Evolutionary conservation across 2,888 invertebrate species (phyloP).

Genomic region (Eupithecia pulchellata): DNA sequence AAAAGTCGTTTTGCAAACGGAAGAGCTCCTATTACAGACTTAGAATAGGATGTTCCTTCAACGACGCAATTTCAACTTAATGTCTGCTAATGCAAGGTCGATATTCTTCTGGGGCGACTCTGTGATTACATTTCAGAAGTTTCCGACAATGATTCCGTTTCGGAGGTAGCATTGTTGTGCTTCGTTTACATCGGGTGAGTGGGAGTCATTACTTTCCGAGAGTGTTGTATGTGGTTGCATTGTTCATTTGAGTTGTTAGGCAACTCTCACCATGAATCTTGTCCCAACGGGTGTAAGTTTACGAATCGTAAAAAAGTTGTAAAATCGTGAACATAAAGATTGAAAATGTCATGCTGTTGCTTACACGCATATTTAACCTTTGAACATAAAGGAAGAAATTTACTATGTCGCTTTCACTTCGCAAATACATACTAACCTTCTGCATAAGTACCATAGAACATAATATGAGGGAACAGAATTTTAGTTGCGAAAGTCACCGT

Average conservation of each 20-base stretch:
- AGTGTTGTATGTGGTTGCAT: neutral
- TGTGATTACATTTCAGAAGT: conserved; percentile 48
- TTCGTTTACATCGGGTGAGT: conserved; percentile 14
- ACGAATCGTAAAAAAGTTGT: no score
- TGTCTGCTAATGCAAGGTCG: conserved; percentile 39
- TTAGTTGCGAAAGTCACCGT: no score
- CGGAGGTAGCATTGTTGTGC: conserved; percentile 37
- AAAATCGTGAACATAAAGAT: no score
- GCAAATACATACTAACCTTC: no score
- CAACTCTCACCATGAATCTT: no score
- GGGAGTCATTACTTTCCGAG: neutral
- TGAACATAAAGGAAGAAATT: no score
- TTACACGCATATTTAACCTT: no score
- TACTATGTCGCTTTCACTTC: no score
- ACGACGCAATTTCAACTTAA: conserved; percentile 44
- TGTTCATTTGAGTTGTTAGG: neutral
- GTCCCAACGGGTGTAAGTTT: no score
- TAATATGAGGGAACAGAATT: no score
- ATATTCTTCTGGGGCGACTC: conserved; percentile 38
- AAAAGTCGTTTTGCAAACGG: conserved; percentile 47
- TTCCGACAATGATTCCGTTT: conserved; percentile 41
- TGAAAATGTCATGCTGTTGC: no score
- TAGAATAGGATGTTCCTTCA: conserved; percentile 41
- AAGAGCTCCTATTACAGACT: conserved; percentile 44
- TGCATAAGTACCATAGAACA: no score